These are phyloP conservation scores for Agrotis puta DNA, from an alignment of 2,888 invertebrate genomes.

Conservation along the genomic window DNA sequence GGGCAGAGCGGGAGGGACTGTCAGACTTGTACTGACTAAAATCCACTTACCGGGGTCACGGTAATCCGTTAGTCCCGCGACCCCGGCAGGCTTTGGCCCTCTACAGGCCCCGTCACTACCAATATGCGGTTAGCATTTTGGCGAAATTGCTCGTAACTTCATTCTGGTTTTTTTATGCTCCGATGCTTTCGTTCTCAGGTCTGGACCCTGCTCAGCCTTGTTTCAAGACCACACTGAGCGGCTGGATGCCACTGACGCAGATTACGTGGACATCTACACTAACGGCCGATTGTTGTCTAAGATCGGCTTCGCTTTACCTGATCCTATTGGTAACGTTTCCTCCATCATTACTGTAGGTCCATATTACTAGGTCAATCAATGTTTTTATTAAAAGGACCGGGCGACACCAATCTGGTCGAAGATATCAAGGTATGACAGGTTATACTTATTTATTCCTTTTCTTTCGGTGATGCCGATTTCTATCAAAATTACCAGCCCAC, in stretches of 20 bases:
- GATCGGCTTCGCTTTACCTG: conserved; percentile 91
- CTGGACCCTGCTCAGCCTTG: conserved; percentile 93
- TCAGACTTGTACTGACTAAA: too few relatives aligned
- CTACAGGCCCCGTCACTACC: too few relatives aligned
- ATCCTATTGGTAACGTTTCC: conserved; percentile 85
- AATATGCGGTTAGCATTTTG: too few relatives aligned
- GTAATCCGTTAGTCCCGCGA: too few relatives aligned
- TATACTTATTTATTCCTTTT: conserved; percentile 31
- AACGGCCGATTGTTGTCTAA: conserved; percentile 89
- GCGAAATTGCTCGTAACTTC: not conserved
- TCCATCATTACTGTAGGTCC: not conserved
- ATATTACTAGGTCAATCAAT: not conserved
- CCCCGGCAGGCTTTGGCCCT: too few relatives aligned
- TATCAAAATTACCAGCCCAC: conserved; percentile 91
- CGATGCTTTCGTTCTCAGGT: conserved; percentile 74
- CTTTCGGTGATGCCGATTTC: conserved; percentile 91
- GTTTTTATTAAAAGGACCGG: not conserved
- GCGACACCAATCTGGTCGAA: not conserved
- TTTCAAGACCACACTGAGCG: conserved; percentile 88
- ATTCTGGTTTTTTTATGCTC: too few relatives aligned
- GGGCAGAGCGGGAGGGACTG: too few relatives aligned
- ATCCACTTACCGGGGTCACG: too few relatives aligned
- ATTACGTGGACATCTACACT: conserved; percentile 92
- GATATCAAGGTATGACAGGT: not conserved
- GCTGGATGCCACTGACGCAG: conserved; percentile 90